Conservation (phyloP, 2,888 invertebrate genomes). For the Itoplectis maculator region DNA sequence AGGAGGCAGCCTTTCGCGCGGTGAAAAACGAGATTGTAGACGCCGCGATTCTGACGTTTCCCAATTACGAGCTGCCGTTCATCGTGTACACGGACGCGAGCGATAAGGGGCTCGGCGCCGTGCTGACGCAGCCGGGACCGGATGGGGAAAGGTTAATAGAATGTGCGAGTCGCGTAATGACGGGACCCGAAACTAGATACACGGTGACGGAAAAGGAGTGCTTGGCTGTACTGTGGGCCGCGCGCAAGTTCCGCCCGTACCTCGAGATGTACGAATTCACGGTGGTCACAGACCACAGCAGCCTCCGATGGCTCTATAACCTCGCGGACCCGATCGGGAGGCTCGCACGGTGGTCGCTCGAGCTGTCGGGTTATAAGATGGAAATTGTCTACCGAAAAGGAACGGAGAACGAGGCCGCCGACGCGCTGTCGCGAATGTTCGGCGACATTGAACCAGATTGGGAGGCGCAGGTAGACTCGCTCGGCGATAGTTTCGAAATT, state of each 20-base stretch:
- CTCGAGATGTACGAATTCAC: background rate
- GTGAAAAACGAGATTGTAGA: slow-evolving; percentile 30
- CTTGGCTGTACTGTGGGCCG: slow-evolving; percentile 58
- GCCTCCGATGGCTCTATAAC: background rate
- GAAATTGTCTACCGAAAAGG: background rate
- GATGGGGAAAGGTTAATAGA: slow-evolving; percentile 48
- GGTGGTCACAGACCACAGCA: background rate
- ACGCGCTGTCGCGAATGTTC: slow-evolving; percentile 60
- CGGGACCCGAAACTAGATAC: slow-evolving; percentile 46
- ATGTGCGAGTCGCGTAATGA: slow-evolving; percentile 45
- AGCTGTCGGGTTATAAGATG: background rate
- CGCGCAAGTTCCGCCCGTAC: background rate
- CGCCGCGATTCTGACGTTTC: slow-evolving; percentile 43
- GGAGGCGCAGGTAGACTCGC: background rate
- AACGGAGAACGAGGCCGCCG: slow-evolving; percentile 37
- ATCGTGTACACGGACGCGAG: slow-evolving; percentile 60
- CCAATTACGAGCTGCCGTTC: slow-evolving; percentile 52
- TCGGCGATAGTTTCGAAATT: background rate
- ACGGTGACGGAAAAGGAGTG: slow-evolving; percentile 61
- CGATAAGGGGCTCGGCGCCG: slow-evolving; percentile 48
- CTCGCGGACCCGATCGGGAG: background rate
- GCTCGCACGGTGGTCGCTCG: background rate
- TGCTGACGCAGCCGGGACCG: slow-evolving; percentile 49
- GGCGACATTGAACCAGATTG: slow-evolving; percentile 10
- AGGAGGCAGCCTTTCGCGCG: slow-evolving; percentile 27